Base-by-base conservation (phyloP, 2,888 invertebrate species). In the Polydrusus pterygomalis region DNA sequence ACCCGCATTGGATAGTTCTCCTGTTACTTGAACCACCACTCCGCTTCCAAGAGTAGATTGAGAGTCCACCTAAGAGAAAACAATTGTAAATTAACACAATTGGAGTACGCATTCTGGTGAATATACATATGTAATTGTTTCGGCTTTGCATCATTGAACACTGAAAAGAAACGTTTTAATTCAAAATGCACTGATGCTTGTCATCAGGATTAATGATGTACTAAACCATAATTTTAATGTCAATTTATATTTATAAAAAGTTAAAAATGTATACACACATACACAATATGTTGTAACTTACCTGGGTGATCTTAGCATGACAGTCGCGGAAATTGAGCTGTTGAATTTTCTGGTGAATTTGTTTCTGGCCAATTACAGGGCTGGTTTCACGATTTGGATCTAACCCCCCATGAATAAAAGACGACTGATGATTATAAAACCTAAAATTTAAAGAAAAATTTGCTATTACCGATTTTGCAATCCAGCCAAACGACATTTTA, bases 1-100 rank as follows among this genome's bases (percentile, higher is more conserved):
- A 13, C 97, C 97, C 86, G 96, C 96, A 89, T 98, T 98, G 73
- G 97, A 97, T 82, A 99, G 89, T 89, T 99, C 98, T 71, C 98
- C 98, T 79, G 97, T 97, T 80, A 99, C 98, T 91, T 98, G 98
- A 79, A 98, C 97, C 79, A 98, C 97, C 83, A 98, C 97, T 75
- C 97, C 97, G 88, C 94, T 94, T 80, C 95, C 96, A 74, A 98
- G 91, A 65, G 98, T 98, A 34, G 96, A 95, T 87, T 82, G 80
- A 54, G 80, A 78, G 51, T 78, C 74, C 17, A 79, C 75, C 77
- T 77, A 58, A 47, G 25, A 54, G 40, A 43, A 40, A 49, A 45
- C 5, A 49, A 18, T 17, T n/a, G n/a, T n/a, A n/a, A n/a, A n/a
- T n/a, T n/a, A n/a, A n/a, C n/a, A n/a, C n/a, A n/a, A n/a, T n/a